Evolutionary conservation across 1,140 invertebrate species (phyloP), one percentile per base, ranked within the genome.

Genomic region (Aphelenchoides besseyi): DNA sequence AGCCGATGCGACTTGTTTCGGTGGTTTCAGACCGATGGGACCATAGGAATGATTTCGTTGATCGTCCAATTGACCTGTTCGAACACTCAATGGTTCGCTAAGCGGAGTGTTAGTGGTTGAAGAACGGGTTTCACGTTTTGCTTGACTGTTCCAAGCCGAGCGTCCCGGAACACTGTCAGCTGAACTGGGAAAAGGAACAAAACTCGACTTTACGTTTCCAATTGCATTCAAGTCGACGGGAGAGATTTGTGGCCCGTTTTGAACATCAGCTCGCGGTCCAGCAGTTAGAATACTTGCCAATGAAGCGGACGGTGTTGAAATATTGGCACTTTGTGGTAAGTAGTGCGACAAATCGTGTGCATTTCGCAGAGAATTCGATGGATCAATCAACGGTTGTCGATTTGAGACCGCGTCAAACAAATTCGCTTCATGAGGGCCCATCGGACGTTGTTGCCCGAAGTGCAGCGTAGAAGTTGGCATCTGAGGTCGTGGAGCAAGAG

Each of bases 271-370:
- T 1, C 67, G 67, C 16, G 67, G 68, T n/a, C 33, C 33, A n/a
- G 67, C 57, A 29, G 67, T 69, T 26, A 69, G 29, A 18, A 69
- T 69, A 1, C 63, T 70, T 12, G 67, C 67, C 67, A 69, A 37
- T 16, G 67, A 69, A 69, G 67, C 67, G 16, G 67, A 69, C 0
- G 67, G 67, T 1, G 67, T 69, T 26, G 67, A 12, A 62, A 35
- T 18, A 67, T 23, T 66, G 61, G 12, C 68, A 71, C 23, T 66
- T 68, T 69, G 67, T 16, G 67, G 67, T 2, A 69, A 29, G 29
- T 69, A 69, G 23, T 71, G 67, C 26, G 67, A 69, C 23, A 69
- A 29, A 37, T 69, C 67, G n/a, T 5, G 55, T 8, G 18, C 55
- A 8, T 28, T 5, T 23, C 55, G 55, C 18, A 8, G 55, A 33